Conservation (phyloP, 2,113 vertebrate genomes). For the Tenebrosternarchus preto region DNA sequence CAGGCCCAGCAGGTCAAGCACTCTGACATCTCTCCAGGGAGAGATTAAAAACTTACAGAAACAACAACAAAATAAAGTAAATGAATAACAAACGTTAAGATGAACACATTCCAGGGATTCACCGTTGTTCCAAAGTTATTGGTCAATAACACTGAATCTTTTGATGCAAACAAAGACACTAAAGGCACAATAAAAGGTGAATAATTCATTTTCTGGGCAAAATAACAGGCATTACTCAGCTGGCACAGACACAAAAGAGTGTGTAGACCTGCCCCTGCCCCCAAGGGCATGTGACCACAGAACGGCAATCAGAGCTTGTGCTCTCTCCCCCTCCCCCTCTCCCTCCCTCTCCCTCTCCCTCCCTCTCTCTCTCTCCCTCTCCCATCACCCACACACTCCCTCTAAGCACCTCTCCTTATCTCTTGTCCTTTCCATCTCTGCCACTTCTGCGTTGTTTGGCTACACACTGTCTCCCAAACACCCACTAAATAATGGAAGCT, state of each 20-base stretch:
- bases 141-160: slow-evolving; percentile 7
- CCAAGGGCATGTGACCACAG: slow-evolving; percentile 72
- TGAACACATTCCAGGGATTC: not conserved
- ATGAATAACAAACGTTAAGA: too few species aligned
- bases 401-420: slow-evolving; percentile 73
- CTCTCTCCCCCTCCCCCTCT: slow-evolving; percentile 63
- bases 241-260: slow-evolving; percentile 68
- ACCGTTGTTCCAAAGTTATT: not conserved
- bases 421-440: slow-evolving; percentile 64
- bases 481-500: slow-evolving; percentile 84
- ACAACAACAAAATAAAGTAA: too few species aligned
- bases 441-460: slow-evolving; percentile 78
- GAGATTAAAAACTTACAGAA: too few species aligned
- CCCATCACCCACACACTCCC: slow-evolving; percentile 57
- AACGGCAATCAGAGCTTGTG: slow-evolving; percentile 72
- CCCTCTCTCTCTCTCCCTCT: slow-evolving; percentile 60
- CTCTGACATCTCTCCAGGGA: too few species aligned
- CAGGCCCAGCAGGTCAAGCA: too few species aligned
- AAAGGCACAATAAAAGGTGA: slow-evolving; percentile 74
- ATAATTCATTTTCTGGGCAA: slow-evolving; percentile 78
- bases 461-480: slow-evolving; percentile 78
- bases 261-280: slow-evolving; percentile 63
- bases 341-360: slow-evolving; percentile 61
- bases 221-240: slow-evolving; percentile 72
- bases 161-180: slow-evolving; percentile 40